Evolutionary conservation across 2,888 invertebrate genomes (phyloP).

Genomic region (Brachypalpus laphriformis): DNA sequence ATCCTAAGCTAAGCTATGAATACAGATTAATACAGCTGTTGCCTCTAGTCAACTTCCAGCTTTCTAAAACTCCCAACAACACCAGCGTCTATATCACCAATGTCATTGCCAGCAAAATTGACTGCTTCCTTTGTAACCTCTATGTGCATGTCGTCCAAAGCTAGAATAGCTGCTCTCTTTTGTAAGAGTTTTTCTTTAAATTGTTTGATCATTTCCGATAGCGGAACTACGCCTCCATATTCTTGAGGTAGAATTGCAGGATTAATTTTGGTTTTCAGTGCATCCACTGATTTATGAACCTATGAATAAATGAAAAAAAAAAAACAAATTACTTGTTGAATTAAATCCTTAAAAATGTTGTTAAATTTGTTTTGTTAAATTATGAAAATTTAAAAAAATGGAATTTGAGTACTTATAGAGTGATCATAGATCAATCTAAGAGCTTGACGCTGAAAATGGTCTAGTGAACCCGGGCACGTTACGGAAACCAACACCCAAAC

Average conservation of each 20-base stretch:
- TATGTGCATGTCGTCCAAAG: conserved; percentile 90
- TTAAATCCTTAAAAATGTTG: no score
- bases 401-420: no score
- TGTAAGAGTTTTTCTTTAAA: conserved; percentile 87
- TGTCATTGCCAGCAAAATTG: conserved; percentile 85
- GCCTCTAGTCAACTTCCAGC: conserved; percentile 89
- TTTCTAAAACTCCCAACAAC: conserved; percentile 93
- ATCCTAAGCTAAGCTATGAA: conserved; percentile 35
- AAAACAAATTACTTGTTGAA: background rate
- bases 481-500: no score
- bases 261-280: conserved; percentile 88
- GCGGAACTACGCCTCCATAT: conserved; percentile 92
- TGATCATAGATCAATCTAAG: no score
- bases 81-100: conserved; percentile 88
- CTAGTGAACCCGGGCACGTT: no score
- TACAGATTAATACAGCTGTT: conserved; percentile 36
- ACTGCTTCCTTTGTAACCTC: conserved; percentile 85
- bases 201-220: conserved; percentile 91
- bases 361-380: no score
- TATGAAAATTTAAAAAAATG: no score
- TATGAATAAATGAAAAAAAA: conserved; percentile 82
- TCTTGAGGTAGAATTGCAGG: conserved; percentile 92
- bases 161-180: conserved; percentile 86
- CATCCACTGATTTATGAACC: conserved; percentile 90
- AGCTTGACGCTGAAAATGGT: no score